Conservation (phyloP, 2,797 vertebrate genomes). For the Lagodon rhomboides region DNA sequence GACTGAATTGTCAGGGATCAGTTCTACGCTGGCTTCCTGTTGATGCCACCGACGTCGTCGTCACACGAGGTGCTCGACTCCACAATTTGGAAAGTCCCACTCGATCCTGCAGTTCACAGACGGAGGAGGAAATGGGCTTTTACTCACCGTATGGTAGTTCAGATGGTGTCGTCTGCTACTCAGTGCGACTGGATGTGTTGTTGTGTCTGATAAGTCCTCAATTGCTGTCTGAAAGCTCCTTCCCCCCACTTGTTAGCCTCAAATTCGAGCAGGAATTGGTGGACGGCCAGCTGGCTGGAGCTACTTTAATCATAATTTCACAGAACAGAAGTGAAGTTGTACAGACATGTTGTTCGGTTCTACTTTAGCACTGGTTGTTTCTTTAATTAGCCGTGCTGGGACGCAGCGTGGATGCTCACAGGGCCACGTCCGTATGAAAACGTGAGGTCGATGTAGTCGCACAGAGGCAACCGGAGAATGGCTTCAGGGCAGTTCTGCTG, state of each 20-base stretch:
- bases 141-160: conserved; percentile 22
- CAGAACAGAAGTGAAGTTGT: conserved; percentile 62
- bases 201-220: conserved; percentile 35
- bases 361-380: conserved; percentile 30
- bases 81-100: background rate
- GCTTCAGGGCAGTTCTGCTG: conserved; percentile 21
- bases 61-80: conserved; percentile 4
- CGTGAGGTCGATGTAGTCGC: conserved; percentile 20
- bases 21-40: background rate
- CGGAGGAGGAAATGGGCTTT: conserved; percentile 20
- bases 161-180: conserved; percentile 20
- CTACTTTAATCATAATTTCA: conserved; percentile 90
- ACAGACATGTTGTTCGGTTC: conserved; percentile 67
- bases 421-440: conserved; percentile 15
- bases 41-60: conserved; percentile 2
- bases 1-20: background rate
- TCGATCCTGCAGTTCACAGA: conserved; percentile 14
- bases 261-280: conserved; percentile 28
- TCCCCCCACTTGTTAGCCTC: conserved; percentile 2
- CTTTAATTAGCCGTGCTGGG: conserved; percentile 44
- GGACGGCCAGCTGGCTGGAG: conserved; percentile 54
- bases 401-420: conserved; percentile 30
- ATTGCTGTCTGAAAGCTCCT: conserved; percentile 22
- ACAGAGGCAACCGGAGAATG: conserved; percentile 16
- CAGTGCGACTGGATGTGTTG: conserved; percentile 25